Conservation (phyloP, 1,140 invertebrate species). For the Liolophura sinensis region DNA sequence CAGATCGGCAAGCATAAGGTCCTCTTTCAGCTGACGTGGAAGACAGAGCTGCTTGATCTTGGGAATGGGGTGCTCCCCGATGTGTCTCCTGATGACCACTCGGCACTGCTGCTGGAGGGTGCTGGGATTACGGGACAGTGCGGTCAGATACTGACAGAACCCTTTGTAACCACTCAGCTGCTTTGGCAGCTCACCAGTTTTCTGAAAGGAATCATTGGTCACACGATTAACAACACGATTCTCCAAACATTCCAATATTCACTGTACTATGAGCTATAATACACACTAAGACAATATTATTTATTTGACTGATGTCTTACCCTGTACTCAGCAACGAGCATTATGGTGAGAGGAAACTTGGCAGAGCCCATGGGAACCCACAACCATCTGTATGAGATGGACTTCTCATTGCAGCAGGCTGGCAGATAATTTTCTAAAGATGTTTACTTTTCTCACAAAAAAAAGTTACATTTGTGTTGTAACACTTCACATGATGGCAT, state of each 20-base stretch:
- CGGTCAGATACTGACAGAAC: conserved; percentile 28
- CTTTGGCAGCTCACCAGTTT: conserved; percentile 40
- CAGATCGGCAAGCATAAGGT: conserved; percentile 22
- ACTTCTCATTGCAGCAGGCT: no score
- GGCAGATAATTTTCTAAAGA: no score
- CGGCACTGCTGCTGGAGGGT: conserved; percentile 30
- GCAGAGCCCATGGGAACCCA: no score
- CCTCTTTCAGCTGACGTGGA: conserved; percentile 27
- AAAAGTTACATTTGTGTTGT: no score
- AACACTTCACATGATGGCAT: no score
- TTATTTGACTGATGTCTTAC: no score
- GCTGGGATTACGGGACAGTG: conserved; percentile 24
- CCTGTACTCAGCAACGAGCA: no score
- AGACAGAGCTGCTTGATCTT: conserved; percentile 22
- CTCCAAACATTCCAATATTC: not conserved
- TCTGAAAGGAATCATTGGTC: conserved; percentile 13
- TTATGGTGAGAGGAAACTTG: no score
- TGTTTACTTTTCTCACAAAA: no score
- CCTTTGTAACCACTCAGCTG: conserved; percentile 25
- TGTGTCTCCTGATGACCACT: conserved; percentile 15
- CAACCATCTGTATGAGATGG: no score
- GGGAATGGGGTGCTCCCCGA: conserved; percentile 15
- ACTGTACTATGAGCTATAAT: not conserved
- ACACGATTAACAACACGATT: not conserved
- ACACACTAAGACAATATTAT: no score